Conservation (phyloP, 1,140 invertebrate species). For the Metopolophium dirhodum region DNA sequence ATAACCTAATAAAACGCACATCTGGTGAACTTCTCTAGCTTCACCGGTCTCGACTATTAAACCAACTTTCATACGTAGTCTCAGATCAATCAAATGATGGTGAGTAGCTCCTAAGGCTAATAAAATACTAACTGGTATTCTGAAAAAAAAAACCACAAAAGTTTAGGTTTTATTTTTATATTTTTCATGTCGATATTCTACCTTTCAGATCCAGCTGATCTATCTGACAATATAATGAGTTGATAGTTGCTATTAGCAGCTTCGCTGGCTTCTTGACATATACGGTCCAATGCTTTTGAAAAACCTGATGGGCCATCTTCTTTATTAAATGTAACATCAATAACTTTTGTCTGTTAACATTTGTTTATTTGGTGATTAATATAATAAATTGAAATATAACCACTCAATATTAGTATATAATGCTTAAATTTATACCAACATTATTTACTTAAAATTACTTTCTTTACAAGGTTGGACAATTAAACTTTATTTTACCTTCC, state of each 20-base stretch:
- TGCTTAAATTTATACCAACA: background rate
- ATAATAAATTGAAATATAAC: background rate
- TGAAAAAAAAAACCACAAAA: slow-evolving; percentile 60
- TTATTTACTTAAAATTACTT: background rate
- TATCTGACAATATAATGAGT: slow-evolving; percentile 88
- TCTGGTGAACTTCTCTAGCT: slow-evolving; percentile 93
- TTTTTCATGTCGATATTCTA: slow-evolving; percentile 59
- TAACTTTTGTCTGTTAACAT: slow-evolving; percentile 73
- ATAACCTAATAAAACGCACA: slow-evolving; percentile 94
- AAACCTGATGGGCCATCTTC: slow-evolving; percentile 76
- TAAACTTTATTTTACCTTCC: slow-evolving; percentile 70
- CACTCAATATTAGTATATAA: background rate
- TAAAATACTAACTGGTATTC: slow-evolving; percentile 82
- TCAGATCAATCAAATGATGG: slow-evolving; percentile 93
- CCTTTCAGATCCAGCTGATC: slow-evolving; percentile 73
- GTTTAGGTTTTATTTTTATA: background rate
- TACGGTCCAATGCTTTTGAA: slow-evolving; percentile 76
- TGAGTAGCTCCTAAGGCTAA: slow-evolving; percentile 92
- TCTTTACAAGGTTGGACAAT: background rate
- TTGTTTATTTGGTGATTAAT: background rate
- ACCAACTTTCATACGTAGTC: slow-evolving; percentile 95
- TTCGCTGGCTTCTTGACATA: slow-evolving; percentile 81
- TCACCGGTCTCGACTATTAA: slow-evolving; percentile 93
- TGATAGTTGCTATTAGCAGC: slow-evolving; percentile 85
- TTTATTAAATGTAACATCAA: slow-evolving; percentile 88